Evolutionary conservation across 2,113 vertebrate species (phyloP).

Genomic region (Ctenomys sociabilis): DNA sequence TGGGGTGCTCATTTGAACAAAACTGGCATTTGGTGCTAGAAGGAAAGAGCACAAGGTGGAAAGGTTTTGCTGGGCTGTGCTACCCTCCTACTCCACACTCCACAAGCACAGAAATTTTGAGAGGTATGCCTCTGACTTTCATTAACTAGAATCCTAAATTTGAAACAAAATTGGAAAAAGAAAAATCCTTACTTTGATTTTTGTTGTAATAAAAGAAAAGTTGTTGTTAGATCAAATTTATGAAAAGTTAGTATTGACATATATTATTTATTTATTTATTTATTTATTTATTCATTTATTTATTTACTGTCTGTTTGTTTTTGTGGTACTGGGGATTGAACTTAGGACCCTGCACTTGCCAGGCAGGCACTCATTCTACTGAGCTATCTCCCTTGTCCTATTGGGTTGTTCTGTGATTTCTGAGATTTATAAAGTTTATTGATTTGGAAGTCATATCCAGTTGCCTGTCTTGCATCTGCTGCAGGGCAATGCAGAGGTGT

Average conservation of each 20-base stretch:
- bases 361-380: too few relatives aligned
- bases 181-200: neutral
- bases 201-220: neutral
- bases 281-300: neutral
- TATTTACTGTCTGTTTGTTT: too few relatives aligned
- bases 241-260: neutral
- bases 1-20: neutral
- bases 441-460: neutral
- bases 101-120: neutral
- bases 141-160: neutral
- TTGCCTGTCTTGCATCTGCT: neutral
- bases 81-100: accelerated
- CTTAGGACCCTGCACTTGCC: too few relatives aligned
- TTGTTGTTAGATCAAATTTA: neutral
- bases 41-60: neutral
- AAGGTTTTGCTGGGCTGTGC: neutral
- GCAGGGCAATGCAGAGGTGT: neutral
- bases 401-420: neutral
- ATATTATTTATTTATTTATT: neutral
- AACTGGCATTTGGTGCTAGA: neutral
- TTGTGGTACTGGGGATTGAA: too few relatives aligned
- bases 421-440: neutral
- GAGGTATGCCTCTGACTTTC: neutral
- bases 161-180: neutral
- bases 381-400: too few relatives aligned